A percentile compares a stretch with the other conserved stretches of the same genome.
phyloP scores from a whole-genome alignment of 2,113 vertebrate genomes.

The Daphoenositta chrysoptera region DNA sequence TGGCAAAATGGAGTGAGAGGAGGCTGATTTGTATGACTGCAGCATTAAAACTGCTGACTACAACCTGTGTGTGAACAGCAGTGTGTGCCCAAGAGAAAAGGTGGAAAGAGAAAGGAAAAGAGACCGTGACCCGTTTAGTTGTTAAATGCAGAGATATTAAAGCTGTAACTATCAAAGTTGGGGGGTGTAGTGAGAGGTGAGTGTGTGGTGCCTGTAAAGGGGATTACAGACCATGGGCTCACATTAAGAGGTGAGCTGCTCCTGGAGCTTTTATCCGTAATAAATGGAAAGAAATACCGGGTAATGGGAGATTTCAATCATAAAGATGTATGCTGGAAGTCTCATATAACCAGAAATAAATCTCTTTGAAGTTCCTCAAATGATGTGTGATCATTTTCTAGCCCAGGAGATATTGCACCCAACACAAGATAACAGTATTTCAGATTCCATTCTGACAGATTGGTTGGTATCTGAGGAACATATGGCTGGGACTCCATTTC shows the following conservation, averaged over 20 bases:
- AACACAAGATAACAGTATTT: conserved; percentile 24
- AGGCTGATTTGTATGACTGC: not conserved
- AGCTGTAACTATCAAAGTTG: not conserved
- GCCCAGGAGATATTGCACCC: conserved; percentile 37
- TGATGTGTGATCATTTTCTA: conserved; percentile 51
- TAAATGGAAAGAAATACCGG: conserved; percentile 13
- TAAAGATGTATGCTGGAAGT: conserved; percentile 40
- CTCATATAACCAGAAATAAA: conserved; percentile 56
- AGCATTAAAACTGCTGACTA: not conserved
- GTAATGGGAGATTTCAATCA: conserved; percentile 58
- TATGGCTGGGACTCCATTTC: not conserved
- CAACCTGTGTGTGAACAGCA: not conserved
- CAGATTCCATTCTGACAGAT: conserved; percentile 28
- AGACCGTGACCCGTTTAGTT: fast-evolving
- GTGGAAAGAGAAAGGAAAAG: not conserved
- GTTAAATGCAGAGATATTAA: not conserved
- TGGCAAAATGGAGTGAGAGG: not conserved
- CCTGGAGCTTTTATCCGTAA: conserved; percentile 35
- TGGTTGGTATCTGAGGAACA: conserved; percentile 32
- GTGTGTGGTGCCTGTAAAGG: not conserved
- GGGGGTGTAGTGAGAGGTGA: not conserved
- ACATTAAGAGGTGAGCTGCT: conserved; percentile 6
- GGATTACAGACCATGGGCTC: not conserved
- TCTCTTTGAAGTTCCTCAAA: conserved; percentile 51
- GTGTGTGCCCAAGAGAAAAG: not conserved